Conservation (phyloP, 2,888 invertebrate genomes). For the Schizotus pectinicornis region DNA sequence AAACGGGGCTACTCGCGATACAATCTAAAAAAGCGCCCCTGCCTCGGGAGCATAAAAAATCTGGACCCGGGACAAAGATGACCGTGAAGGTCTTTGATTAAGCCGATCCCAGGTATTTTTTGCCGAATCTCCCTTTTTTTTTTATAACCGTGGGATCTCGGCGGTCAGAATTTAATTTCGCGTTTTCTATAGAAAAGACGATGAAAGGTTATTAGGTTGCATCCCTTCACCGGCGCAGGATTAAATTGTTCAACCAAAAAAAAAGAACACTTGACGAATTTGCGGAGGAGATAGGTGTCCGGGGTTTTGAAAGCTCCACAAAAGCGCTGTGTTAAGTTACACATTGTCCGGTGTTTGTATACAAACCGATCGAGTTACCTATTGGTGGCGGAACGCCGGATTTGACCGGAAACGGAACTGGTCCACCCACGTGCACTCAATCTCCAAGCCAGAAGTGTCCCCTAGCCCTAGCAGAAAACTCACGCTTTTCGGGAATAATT, state of each 20-base stretch:
- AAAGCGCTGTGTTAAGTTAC: conserved; percentile 33
- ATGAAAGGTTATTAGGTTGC: conserved; percentile 21
- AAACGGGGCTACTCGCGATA: conserved; percentile 39
- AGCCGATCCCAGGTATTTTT: conserved; percentile 43
- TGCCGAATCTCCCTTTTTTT: conserved; percentile 29
- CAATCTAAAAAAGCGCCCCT: conserved; percentile 39
- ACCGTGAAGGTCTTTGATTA: conserved; percentile 45
- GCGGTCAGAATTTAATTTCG: conserved; percentile 47
- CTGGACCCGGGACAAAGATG: conserved; percentile 49
- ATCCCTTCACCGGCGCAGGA: conserved; percentile 5
- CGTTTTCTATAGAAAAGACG: conserved; percentile 33
- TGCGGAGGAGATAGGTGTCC: conserved; percentile 1
- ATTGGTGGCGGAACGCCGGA: conserved; percentile 16
- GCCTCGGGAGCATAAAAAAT: conserved; percentile 42
- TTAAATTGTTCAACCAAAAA: not conserved
- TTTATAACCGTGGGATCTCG: conserved; percentile 49
- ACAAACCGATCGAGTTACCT: conserved; percentile 41
- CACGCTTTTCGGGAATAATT: too few species aligned
- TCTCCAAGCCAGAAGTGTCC: too few species aligned
- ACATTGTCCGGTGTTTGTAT: conserved; percentile 45
- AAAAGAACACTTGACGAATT: not conserved
- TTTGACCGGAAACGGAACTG: conserved; percentile 44
- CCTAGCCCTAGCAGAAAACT: too few species aligned
- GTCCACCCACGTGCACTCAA: conserved; percentile 15
- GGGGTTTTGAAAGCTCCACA: not conserved